phyloP scores from a whole-genome alignment of 2,797 vertebrate species.

The Pseudochirops corinnae region DNA sequence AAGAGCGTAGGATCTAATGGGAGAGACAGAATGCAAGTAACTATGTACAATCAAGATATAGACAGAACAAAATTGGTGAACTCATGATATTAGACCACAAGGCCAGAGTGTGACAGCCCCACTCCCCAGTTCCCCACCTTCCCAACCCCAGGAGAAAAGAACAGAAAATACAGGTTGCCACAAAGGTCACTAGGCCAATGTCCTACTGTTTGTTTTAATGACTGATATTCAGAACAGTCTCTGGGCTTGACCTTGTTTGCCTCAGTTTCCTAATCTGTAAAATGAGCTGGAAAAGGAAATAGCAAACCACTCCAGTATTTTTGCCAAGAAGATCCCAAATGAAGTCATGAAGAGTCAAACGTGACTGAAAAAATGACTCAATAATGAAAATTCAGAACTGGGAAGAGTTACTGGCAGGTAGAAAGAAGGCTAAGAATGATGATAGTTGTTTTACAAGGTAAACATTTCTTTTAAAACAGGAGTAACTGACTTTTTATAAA shows the following conservation, averaged over 20 bases:
- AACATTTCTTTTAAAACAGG: neutral
- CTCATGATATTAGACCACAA: neutral
- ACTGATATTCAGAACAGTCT: neutral
- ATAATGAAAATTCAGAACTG: neutral
- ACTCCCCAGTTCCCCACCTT: neutral
- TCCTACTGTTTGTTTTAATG: neutral
- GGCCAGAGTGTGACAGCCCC: neutral
- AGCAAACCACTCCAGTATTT: neutral
- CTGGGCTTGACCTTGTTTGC: neutral
- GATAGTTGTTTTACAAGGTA: neutral
- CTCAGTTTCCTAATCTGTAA: neutral
- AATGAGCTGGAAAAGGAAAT: neutral
- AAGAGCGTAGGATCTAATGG: neutral
- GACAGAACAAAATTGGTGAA: neutral
- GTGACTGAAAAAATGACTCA: neutral
- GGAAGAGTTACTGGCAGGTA: neutral
- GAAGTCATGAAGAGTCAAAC: too few relatives aligned
- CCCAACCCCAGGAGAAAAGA: constrained; percentile 1
- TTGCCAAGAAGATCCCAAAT: too few relatives aligned
- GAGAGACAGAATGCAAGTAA: neutral
- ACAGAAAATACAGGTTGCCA: neutral
- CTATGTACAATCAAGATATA: neutral
- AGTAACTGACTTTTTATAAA: neutral
- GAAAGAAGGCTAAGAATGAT: neutral
- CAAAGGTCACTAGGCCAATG: neutral